Evolutionary conservation across 2,113 vertebrate genomes (phyloP), one percentile per base, ranked within the genome.

Genomic region (Pleuronectes platessa): DNA sequence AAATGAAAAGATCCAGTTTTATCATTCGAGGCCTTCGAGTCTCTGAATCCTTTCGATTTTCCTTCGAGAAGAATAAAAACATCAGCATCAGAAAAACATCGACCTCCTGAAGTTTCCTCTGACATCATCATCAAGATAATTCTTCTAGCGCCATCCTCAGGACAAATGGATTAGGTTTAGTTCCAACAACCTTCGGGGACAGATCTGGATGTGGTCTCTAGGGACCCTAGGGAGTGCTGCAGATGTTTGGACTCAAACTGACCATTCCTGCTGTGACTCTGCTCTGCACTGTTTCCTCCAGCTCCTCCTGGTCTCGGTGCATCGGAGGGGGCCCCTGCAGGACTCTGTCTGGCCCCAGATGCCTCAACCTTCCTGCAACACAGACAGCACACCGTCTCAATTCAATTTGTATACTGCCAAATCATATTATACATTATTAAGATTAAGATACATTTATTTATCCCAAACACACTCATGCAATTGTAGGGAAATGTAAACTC

Each of bases 351-450:
- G 18, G 75, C 64, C 81, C 90, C 93, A 10, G 90, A 73, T 0
- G 82, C 23, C 8, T 94, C 95, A 40, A 68, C 85, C 87, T 93
- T 96, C 96, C 97, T 98, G 87, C 68, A 69, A 77, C 12, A 6
- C 61, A 83, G 63, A 71, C n/a, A 24, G 21, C 3, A 58, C 12
- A 35, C 26, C 35, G 20, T 55, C 35, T 37, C 35, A 37, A 37
- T 37, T 37, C 35, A 37, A 37, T 37, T 37, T 37, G 35, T 37
- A 37, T 37, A 37, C 8, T 10, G 35, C 1, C 35, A 37, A 37
- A 37, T 10, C 35, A 37, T 37, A 37, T 10, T 10, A 37, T 37
- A 37, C 35, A 37, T 37, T 37, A 37, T 37, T 24, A 24, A 24
- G 24, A 24, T 24, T 24, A 24, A 24, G 24, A 24, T 24, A 24